phyloP scores from a whole-genome alignment of 2,888 invertebrate genomes.

The Mesochorus sp. region DNA sequence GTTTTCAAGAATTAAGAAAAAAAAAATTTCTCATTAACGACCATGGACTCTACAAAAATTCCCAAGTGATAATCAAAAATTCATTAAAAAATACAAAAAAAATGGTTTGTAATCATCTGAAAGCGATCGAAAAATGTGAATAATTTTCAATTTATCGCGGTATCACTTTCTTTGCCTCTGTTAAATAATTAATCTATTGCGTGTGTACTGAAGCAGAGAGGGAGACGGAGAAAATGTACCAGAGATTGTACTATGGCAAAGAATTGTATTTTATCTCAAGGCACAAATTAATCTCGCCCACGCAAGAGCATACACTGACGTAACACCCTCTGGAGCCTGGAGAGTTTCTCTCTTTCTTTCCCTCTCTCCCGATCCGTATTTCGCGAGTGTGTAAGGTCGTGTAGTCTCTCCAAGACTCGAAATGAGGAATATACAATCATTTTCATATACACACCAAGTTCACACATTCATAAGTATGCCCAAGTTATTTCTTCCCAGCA shows the following conservation, averaged over 20 bases:
- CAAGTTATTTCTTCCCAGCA: constrained; percentile 45
- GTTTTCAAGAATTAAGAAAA: too few relatives aligned
- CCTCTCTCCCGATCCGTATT: constrained; percentile 1
- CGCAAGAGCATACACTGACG: constrained; percentile 48
- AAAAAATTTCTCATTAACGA: not conserved
- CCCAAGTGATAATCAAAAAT: too few relatives aligned
- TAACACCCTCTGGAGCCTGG: constrained; percentile 45
- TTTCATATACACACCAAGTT: constrained; percentile 18
- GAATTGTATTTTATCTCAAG: constrained; percentile 57
- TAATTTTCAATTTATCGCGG: too few relatives aligned
- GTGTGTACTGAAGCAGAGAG: not conserved
- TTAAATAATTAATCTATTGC: not conserved
- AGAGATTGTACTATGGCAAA: constrained; percentile 43
- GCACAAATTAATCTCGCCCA: constrained; percentile 60
- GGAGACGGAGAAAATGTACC: not conserved
- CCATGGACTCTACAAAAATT: too few relatives aligned
- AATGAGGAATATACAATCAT: constrained; percentile 37
- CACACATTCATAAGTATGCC: constrained; percentile 4
- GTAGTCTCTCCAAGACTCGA: constrained; percentile 33
- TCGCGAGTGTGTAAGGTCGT: constrained; percentile 48
- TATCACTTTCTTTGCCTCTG: not conserved
- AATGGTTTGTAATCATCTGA: too few relatives aligned
- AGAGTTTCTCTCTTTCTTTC: constrained; percentile 15
- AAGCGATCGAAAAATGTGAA: too few relatives aligned
- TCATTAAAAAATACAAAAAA: too few relatives aligned